phyloP scores from a whole-genome alignment of 1,140 invertebrate genomes.

The Drosophila eugracilis region DNA sequence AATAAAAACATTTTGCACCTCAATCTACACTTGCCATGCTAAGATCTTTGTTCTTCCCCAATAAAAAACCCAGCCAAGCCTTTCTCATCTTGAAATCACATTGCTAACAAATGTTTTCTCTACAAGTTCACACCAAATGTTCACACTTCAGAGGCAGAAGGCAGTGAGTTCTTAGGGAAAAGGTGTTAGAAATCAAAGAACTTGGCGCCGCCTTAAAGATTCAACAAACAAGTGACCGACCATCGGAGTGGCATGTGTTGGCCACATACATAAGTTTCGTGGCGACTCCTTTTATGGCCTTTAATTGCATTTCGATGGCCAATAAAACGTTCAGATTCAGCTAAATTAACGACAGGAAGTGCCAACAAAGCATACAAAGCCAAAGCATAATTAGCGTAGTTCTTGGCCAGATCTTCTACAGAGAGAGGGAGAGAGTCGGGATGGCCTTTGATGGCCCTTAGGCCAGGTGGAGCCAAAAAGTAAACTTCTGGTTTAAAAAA shows the following conservation, averaged over 20 bases:
- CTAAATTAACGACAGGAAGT: constrained; percentile 77
- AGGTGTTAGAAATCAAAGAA: constrained; percentile 74
- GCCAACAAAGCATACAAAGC: constrained; percentile 50
- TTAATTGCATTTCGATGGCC: constrained; percentile 78
- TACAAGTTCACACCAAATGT: constrained; percentile 74
- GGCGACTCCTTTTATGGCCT: constrained; percentile 57
- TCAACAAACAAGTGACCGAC: constrained; percentile 1
- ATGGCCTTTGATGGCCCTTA: constrained; percentile 48
- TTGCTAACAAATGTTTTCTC: constrained; percentile 44
- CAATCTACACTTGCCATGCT: constrained; percentile 9
- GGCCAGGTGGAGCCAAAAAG: constrained; percentile 47
- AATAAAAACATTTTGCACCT: neutral
- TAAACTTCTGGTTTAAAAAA: constrained; percentile 1
- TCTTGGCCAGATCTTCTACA: too few relatives aligned
- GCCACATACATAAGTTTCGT: constrained; percentile 28
- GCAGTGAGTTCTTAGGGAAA: constrained; percentile 9
- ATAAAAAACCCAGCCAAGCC: too few relatives aligned
- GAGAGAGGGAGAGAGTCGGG: constrained; percentile 17
- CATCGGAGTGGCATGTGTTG: constrained; percentile 27
- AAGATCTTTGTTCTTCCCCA: neutral
- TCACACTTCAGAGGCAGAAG: constrained; percentile 54
- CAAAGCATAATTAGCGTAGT: constrained; percentile 70
- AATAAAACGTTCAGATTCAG: constrained; percentile 66
- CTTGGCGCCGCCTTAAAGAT: constrained; percentile 53
- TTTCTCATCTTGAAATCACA: constrained; percentile 14